Conservation (phyloP, 1,140 invertebrate species). For the Zophobas atratus region DNA sequence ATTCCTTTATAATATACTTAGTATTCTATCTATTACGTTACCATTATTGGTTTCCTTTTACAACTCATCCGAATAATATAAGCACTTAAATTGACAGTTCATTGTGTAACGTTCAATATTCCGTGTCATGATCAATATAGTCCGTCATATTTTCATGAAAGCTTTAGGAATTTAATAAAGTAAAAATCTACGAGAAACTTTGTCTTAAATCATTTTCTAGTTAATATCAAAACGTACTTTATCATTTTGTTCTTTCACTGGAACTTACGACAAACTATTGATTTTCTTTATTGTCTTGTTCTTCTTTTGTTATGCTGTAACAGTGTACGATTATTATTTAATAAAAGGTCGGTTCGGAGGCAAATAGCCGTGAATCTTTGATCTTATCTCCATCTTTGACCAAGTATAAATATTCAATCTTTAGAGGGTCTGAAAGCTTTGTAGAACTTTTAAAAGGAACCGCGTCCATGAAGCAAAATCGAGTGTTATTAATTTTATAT, state of each 20-base stretch:
- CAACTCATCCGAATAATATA: too few species aligned
- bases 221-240: slow-evolving; percentile 34
- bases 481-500: slow-evolving; percentile 33
- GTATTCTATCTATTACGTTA: not conserved
- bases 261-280: slow-evolving; percentile 19
- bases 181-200: slow-evolving; percentile 23
- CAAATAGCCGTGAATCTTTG: slow-evolving; percentile 41
- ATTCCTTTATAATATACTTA: too few species aligned
- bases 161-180: slow-evolving; percentile 24
- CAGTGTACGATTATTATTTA: slow-evolving; percentile 35
- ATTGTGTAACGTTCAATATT: slow-evolving; percentile 5
- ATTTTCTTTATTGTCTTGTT: slow-evolving; percentile 5
- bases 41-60: not conserved
- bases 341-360: slow-evolving; percentile 28
- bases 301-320: slow-evolving; percentile 15
- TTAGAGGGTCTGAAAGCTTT: slow-evolving; percentile 10
- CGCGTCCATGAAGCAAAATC: slow-evolving; percentile 7
- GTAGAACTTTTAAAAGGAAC: slow-evolving; percentile 12
- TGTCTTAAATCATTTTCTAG: slow-evolving; percentile 30
- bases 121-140: slow-evolving; percentile 3
- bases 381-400: slow-evolving; percentile 40
- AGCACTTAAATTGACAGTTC: not conserved
- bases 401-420: slow-evolving; percentile 38
- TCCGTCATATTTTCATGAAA: slow-evolving; percentile 13
- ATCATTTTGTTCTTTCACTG: slow-evolving; percentile 20